Evolutionary conservation across 2,113 vertebrate genomes (phyloP).

Genomic region (Rhineura floridana): DNA sequence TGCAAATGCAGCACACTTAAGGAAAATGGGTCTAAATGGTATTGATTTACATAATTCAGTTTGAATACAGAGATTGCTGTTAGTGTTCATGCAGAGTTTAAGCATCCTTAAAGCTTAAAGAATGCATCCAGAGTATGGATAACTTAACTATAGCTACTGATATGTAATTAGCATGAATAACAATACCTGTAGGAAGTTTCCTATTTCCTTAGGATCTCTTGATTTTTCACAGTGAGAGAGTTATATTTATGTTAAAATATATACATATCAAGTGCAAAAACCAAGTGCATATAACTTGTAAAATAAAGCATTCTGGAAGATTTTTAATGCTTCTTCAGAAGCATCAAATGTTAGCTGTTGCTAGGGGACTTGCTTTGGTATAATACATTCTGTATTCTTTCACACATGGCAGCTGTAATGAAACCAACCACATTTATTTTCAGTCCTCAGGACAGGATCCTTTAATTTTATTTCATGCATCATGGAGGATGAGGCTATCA

Average conservation of each 20-base stretch:
- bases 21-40: not conserved
- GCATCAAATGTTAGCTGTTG: not conserved
- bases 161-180: too few relatives aligned
- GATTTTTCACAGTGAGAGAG: not conserved
- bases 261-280: slow-evolving; percentile 6
- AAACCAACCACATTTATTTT: slow-evolving; percentile 2
- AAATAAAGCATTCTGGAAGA: not conserved
- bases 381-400: not conserved
- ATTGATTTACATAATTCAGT: not conserved
- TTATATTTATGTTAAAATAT: not conserved
- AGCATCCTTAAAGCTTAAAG: not conserved
- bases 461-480: not conserved
- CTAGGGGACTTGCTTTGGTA: not conserved
- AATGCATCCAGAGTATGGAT: not conserved
- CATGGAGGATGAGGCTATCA: too few relatives aligned
- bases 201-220: not conserved
- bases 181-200: not conserved
- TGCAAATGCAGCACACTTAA: not conserved
- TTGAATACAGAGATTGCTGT: not conserved
- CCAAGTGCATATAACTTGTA: not conserved
- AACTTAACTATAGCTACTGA: too few relatives aligned
- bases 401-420: not conserved
- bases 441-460: not conserved
- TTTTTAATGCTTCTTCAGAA: slow-evolving; percentile 15
- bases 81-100: not conserved